Evolutionary conservation across 2,797 vertebrate species (phyloP), one percentile per base, ranked within the genome.

Genomic region (Manis crassicaudata): DNA sequence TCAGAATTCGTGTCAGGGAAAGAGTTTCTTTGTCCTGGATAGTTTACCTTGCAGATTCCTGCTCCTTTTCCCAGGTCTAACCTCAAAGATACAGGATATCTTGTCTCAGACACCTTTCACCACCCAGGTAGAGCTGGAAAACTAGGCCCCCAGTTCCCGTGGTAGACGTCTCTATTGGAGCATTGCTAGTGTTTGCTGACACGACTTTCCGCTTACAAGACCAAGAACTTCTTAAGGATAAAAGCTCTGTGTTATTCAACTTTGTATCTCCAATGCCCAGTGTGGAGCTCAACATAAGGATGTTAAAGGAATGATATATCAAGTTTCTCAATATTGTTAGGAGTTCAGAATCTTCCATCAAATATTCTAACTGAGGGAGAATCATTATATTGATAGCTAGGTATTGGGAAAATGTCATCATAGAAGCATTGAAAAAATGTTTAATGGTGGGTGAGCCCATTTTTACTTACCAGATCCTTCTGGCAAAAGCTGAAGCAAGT

Each of bases 281-380:
- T 50, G 52, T 35, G 43, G 17, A 52, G 35, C 43, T 52, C 32
- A 86, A 17, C 4, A 37, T 50, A 50, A 86, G 25, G 32, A 11
- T n/a, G n/a, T 40, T 62, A 60, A 65, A 50, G 8, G 6, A 86
- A 32, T 9, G 13, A 77, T 18, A 43, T 21, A 92, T 37, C n/a
- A 68, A 43, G 37, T 29, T 46, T 27, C 32, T 86, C 63, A n/a
- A 4, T 70, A 54, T 18, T 40, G 17, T n/a, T n/a, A 87, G 18
- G 18, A 79, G 25, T 87, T 54, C 54, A 87, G 52, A 92, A 58
- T 86, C 52, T 68, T 68, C 37, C 27, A 37, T 8, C 52, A 67
- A 37, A 27, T 70, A 58, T 13, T 68, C 18, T 86, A 20, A 50
- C 4, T 40, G 37, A 62, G 25, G 32, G 73, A 87, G n/a, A 60